These are phyloP conservation scores for Spizella passerina DNA, from an alignment of 2,797 vertebrate species.

Conservation along the genomic window DNA sequence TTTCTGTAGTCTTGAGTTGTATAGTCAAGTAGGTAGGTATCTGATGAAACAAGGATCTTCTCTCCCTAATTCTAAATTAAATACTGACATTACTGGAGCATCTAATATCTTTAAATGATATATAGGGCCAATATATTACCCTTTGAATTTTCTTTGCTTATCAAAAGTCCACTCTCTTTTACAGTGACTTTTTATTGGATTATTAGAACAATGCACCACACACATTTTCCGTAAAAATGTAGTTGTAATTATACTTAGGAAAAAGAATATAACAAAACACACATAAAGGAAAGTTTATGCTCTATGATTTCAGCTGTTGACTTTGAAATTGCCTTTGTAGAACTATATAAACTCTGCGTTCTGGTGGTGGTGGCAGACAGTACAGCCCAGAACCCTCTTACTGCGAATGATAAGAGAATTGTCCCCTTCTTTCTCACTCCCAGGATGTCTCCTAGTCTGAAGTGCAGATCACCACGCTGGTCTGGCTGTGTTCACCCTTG, in stretches of 20 bases:
- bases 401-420: background rate
- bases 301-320: background rate
- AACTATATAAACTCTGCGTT: background rate
- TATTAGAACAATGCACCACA: background rate
- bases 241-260: background rate
- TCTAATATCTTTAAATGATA: background rate
- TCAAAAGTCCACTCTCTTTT: background rate
- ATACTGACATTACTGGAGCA: background rate
- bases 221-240: background rate
- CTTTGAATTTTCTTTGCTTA: background rate
- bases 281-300: background rate
- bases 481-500: background rate
- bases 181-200: background rate
- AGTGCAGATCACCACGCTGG: background rate
- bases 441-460: background rate
- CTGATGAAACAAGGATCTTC: background rate
- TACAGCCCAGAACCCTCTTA: background rate
- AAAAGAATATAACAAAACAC: fast-evolving
- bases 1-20: background rate
- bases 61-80: background rate
- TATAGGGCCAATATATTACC: background rate
- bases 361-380: background rate
- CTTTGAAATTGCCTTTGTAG: background rate
- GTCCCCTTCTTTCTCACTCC: background rate
- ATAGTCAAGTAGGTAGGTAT: background rate